Evolutionary conservation across 2,113 vertebrate genomes (phyloP).

Genomic region (Stercorarius parasiticus): DNA sequence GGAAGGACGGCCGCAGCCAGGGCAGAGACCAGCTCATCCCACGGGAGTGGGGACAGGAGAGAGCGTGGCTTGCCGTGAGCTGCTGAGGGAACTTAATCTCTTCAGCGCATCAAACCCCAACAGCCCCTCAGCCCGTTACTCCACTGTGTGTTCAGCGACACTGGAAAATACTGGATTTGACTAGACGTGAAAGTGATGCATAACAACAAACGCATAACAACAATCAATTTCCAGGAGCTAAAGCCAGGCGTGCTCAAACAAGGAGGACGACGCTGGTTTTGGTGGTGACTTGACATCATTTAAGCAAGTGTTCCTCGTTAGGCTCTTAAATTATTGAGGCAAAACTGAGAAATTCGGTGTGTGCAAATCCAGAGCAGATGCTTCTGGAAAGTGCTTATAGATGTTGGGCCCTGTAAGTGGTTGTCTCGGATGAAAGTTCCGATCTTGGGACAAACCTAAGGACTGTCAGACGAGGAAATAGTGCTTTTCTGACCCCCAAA

Average conservation of each 20-base stretch:
- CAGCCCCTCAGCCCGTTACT: background rate
- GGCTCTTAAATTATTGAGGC: background rate
- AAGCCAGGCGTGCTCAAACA: background rate
- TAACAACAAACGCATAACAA: background rate
- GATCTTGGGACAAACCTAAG: accelerated
- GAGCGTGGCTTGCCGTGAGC: background rate
- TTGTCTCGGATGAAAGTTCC: accelerated
- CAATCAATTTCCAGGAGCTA: background rate
- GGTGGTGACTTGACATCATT: background rate
- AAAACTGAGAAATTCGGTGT: background rate
- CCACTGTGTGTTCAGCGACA: background rate
- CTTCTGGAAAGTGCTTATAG: background rate
- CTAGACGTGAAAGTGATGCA: background rate
- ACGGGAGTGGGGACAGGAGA: background rate
- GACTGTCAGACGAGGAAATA: accelerated
- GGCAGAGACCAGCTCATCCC: background rate
- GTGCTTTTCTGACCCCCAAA: accelerated
- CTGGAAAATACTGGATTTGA: background rate
- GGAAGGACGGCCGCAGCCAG: background rate
- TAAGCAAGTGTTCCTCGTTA: background rate
- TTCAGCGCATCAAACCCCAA: background rate
- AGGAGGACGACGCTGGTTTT: background rate
- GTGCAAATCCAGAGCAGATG: background rate
- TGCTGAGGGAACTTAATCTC: background rate
- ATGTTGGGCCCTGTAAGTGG: accelerated